Percentiles rank a stretch among this genome's conserved stretches.
phyloP scores from a whole-genome alignment of 2,797 vertebrate species.

The Lepilemur ruficaudatus region DNA sequence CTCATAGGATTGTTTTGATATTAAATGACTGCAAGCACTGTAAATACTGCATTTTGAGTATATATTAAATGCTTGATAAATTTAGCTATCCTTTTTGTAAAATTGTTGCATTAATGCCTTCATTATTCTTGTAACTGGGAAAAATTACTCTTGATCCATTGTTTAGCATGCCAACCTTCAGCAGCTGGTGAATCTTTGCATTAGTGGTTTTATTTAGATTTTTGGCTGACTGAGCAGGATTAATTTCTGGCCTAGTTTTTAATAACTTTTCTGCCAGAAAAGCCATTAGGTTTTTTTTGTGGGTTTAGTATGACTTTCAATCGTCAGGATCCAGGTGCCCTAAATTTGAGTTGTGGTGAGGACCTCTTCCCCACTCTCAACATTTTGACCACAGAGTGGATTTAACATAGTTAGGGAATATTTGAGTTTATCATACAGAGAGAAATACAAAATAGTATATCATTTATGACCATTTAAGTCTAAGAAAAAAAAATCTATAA shows the following conservation, averaged over 20 bases:
- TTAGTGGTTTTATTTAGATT: slow-evolving; percentile 34
- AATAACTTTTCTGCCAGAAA: background rate
- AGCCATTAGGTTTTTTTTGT: background rate
- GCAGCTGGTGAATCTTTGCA: background rate
- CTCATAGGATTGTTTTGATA: background rate
- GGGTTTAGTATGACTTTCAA: background rate
- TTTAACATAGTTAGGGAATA: background rate
- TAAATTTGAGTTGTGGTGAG: slow-evolving; percentile 1
- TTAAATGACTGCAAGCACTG: background rate
- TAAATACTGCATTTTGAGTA: background rate
- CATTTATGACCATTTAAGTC: background rate
- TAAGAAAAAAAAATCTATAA: background rate
- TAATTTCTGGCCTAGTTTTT: slow-evolving; percentile 6
- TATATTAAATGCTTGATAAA: background rate
- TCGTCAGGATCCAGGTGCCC: background rate
- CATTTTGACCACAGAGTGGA: background rate
- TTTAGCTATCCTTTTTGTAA: background rate
- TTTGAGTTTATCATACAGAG: background rate
- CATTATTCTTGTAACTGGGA: background rate
- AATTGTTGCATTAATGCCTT: background rate
- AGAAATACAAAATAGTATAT: background rate
- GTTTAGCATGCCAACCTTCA: background rate
- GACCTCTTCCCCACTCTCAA: background rate
- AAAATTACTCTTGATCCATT: background rate
- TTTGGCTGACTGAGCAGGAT: background rate